Conservation (phyloP, 2,113 vertebrate genomes). For the Carollia perspicillata region DNA sequence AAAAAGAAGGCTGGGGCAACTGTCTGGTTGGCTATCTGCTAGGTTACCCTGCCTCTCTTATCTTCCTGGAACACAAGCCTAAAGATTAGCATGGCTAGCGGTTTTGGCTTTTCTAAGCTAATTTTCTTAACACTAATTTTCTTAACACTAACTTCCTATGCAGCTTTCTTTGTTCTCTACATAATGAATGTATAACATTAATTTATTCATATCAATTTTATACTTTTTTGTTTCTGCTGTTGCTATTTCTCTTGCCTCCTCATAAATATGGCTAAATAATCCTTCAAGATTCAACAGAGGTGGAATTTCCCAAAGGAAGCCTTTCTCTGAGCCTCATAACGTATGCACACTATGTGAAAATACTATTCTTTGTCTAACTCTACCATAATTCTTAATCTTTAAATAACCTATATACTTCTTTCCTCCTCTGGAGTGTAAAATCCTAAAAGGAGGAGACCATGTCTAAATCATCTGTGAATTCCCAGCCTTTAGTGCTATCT, state of each 20-base stretch:
- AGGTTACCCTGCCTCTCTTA: no score
- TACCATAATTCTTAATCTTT: conserved; percentile 1
- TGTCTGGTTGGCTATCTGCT: no score
- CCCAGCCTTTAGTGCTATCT: neutral
- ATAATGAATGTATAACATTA: neutral
- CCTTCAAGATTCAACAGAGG: neutral
- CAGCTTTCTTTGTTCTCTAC: no score
- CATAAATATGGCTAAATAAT: neutral
- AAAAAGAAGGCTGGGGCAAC: no score
- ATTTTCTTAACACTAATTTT: no score
- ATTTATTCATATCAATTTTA: neutral
- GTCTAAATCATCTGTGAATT: conserved; percentile 7
- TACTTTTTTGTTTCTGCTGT: conserved; percentile 12
- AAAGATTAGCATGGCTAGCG: no score
- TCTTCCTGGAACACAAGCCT: no score
- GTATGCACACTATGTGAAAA: neutral
- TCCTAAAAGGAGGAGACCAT: neutral
- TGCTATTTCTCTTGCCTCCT: neutral
- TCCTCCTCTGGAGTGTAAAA: neutral
- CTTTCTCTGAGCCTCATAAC: neutral
- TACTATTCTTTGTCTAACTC: neutral
- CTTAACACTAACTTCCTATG: no score
- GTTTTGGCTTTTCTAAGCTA: no score
- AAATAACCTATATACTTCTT: neutral
- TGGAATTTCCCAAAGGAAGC: neutral